phyloP scores from a whole-genome alignment of 53 echinoderm and acorn worm species.

The Pentamera pediparva region DNA sequence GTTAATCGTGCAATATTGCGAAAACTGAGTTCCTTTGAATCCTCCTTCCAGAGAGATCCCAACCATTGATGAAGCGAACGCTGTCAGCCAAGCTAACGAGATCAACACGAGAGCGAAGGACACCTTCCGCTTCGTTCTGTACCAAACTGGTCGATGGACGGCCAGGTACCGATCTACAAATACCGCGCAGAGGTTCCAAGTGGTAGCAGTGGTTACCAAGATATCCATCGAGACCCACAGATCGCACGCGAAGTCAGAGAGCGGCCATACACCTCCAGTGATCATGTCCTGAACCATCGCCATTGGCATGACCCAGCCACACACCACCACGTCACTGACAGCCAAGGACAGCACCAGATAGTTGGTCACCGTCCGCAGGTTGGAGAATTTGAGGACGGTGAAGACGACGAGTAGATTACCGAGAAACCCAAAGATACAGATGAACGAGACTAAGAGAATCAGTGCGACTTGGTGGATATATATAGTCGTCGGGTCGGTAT shows the following conservation, averaged over 20 bases:
- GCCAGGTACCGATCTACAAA: slow-evolving; percentile 35
- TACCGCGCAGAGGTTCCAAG: slow-evolving; percentile 39
- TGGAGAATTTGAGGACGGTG: slow-evolving; percentile 25
- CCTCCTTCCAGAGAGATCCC: too few relatives aligned
- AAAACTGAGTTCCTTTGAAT: neutral
- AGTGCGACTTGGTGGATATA: too few relatives aligned
- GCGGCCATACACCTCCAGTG: slow-evolving; percentile 11
- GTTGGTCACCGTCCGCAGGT: slow-evolving; percentile 39
- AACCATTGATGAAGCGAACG: neutral
- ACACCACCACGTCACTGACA: slow-evolving; percentile 22
- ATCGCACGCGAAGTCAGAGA: slow-evolving; percentile 23
- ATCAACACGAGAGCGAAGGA: slow-evolving; percentile 16
- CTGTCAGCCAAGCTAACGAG: slow-evolving; percentile 8
- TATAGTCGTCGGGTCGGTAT: too few relatives aligned
- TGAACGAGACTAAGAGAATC: too few relatives aligned
- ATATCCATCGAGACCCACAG: slow-evolving; percentile 25
- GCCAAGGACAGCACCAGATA: slow-evolving; percentile 32
- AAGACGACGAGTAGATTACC: slow-evolving; percentile 33
- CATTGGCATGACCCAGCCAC: slow-evolving; percentile 28
- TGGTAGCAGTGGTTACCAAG: slow-evolving; percentile 28
- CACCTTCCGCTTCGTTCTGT: slow-evolving; percentile 13
- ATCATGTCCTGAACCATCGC: slow-evolving; percentile 16
- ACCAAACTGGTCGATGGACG: slow-evolving; percentile 41
- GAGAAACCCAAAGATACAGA: slow-evolving; percentile 11
- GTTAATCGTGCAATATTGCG: neutral